phyloP scores from a whole-genome alignment of 2,113 vertebrate species.

The Cnemophilus loriae region DNA sequence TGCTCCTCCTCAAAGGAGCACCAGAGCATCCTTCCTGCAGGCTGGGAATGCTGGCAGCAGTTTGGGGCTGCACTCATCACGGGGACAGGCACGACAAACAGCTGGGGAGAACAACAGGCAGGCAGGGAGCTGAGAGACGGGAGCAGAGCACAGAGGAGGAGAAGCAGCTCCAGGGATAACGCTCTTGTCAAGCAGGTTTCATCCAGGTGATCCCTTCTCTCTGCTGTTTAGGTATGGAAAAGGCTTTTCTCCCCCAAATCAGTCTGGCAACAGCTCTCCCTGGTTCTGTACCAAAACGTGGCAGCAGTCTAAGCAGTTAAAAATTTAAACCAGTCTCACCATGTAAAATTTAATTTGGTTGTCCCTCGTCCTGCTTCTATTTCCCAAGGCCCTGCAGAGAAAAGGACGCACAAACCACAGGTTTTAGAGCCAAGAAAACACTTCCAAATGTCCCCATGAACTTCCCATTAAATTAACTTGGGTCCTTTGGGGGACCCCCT shows the following conservation, averaged over 20 bases:
- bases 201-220: not conserved
- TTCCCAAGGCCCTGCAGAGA: not conserved
- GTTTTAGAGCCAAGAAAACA: not conserved
- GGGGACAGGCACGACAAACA: not conserved
- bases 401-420: not conserved
- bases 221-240: not conserved
- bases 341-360: not conserved
- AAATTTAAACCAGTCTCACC: not conserved
- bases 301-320: not conserved
- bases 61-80: not conserved
- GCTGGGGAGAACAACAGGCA: not conserved
- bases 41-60: not conserved
- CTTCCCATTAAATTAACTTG: not conserved
- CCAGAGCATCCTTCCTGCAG: not conserved
- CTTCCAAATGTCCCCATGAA: not conserved
- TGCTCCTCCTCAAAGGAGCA: not conserved
- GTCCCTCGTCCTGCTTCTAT: not conserved
- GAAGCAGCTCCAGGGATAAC: not conserved
- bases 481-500: not conserved
- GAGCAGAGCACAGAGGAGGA: not conserved
- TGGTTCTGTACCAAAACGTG: not conserved
- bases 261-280: not conserved
- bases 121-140: not conserved
- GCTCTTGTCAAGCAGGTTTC: not conserved
- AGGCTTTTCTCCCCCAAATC: not conserved